These are phyloP conservation scores for Sycophila sp. DNA, from an alignment of 1,140 invertebrate genomes.

Conservation along the genomic window DNA sequence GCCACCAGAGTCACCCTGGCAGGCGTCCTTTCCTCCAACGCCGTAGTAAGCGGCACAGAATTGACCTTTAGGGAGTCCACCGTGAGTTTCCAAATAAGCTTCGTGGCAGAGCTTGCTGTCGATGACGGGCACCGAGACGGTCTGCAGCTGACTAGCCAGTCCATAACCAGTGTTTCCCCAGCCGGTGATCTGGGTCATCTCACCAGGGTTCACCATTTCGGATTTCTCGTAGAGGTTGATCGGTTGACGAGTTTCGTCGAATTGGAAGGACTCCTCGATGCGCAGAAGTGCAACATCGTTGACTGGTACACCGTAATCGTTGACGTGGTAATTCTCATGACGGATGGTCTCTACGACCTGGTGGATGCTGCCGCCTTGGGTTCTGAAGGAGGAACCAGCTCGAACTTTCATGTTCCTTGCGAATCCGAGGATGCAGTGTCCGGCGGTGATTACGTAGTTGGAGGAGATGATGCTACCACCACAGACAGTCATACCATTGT, in stretches of 20 bases:
- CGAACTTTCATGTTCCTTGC: conserved; percentile 48
- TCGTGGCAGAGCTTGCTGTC: conserved; percentile 38
- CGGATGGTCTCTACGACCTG: conserved; percentile 56
- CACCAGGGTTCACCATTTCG: conserved; percentile 43
- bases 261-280: conserved; percentile 49
- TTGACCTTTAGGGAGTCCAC: conserved; percentile 48
- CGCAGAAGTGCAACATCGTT: conserved; percentile 71
- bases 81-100: conserved; percentile 37
- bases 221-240: conserved; percentile 27
- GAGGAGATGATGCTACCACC: conserved; percentile 24
- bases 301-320: conserved; percentile 53
- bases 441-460: conserved; percentile 65
- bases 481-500: background rate
- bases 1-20: conserved; percentile 63
- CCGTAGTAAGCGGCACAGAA: conserved; percentile 62
- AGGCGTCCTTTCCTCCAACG: conserved; percentile 65
- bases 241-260: conserved; percentile 41
- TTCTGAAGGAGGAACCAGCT: conserved; percentile 59
- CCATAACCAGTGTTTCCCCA: conserved; percentile 56
- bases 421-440: conserved; percentile 70
- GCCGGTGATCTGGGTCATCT: conserved; percentile 53
- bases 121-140: conserved; percentile 43
- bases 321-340: conserved; percentile 62
- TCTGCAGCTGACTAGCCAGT: conserved; percentile 32
- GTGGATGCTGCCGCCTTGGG: conserved; percentile 51